Conservation (phyloP, 2,797 vertebrate genomes). For the Mormyrus hasselquistii region DNA sequence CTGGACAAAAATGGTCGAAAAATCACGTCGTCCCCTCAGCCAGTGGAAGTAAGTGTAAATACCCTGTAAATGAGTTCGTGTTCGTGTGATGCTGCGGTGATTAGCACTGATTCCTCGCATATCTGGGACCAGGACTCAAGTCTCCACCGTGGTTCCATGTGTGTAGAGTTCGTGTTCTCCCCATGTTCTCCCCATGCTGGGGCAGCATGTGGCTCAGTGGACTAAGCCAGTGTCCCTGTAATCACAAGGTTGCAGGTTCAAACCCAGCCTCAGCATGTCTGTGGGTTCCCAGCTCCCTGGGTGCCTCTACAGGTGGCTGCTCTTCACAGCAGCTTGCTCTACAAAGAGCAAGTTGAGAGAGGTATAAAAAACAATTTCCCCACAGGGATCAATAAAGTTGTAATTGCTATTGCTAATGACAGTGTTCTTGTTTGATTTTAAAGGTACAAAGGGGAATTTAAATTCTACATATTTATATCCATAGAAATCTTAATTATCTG, state of each 20-base stretch:
- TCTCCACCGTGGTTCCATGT: background rate
- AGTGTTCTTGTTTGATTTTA: background rate
- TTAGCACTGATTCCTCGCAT: background rate
- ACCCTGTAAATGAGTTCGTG: background rate
- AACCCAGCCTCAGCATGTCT: no score
- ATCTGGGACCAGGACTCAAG: background rate
- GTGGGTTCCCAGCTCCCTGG: no score
- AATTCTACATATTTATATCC: background rate
- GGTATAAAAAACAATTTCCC: no score
- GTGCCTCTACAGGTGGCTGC: no score
- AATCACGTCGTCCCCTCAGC: conserved; percentile 74
- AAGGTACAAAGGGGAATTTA: background rate
- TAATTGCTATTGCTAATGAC: background rate
- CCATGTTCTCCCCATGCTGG: no score
- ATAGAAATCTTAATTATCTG: background rate
- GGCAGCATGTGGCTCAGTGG: no score
- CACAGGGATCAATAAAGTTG: no score
- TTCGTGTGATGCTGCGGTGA: background rate
- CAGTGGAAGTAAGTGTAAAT: conserved; percentile 75
- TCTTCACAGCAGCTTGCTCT: no score
- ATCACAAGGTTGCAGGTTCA: no score
- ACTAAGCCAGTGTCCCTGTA: no score
- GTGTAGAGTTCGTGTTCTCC: background rate
- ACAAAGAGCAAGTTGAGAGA: no score
- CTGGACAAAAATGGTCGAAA: conserved; percentile 68